Evolutionary conservation across 2,797 vertebrate species (phyloP).

Genomic region (Enteromius radiatus): DNA sequence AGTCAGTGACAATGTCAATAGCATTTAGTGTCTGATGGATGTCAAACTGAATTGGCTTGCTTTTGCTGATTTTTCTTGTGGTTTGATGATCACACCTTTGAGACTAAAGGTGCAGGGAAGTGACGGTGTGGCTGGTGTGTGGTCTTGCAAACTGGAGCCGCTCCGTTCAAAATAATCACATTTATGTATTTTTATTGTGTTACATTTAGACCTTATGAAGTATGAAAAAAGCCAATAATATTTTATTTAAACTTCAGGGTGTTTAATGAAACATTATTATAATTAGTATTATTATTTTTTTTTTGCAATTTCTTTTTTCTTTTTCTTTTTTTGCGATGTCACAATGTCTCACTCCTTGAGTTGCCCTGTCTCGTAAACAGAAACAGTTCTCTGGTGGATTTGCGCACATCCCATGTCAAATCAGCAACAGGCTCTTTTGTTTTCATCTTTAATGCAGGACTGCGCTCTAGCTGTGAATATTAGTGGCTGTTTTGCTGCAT

Average conservation of each 20-base stretch:
- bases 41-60: slow-evolving; percentile 19
- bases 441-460: slow-evolving; percentile 45
- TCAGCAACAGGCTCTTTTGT: slow-evolving; percentile 78
- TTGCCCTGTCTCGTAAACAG: slow-evolving; percentile 24
- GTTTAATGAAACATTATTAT: background rate
- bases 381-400: slow-evolving; percentile 30
- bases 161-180: slow-evolving; percentile 24
- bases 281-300: too few relatives aligned
- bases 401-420: slow-evolving; percentile 31
- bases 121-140: slow-evolving; percentile 43
- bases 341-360: background rate
- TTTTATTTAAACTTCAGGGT: background rate
- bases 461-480: slow-evolving; percentile 21
- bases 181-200: background rate
- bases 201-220: background rate
- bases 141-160: background rate
- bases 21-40: slow-evolving; percentile 1
- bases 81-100: slow-evolving; percentile 67
- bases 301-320: background rate
- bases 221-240: background rate
- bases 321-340: slow-evolving; percentile 12
- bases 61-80: slow-evolving; percentile 30
- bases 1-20: slow-evolving; percentile 39
- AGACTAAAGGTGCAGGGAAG: slow-evolving; percentile 28
- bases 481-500: background rate